Conservation (phyloP, 2,113 vertebrate genomes). For the Gulo gulo region DNA sequence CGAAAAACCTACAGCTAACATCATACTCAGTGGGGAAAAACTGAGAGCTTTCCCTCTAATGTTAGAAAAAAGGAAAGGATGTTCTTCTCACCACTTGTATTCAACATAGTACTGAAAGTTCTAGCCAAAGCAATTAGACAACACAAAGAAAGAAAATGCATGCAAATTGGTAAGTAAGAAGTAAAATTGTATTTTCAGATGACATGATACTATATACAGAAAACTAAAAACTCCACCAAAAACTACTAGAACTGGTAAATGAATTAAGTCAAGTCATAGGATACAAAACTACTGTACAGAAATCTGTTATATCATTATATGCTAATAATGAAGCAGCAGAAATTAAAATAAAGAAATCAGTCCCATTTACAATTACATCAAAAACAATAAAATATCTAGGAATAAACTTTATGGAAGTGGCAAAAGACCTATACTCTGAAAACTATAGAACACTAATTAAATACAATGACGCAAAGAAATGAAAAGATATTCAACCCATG, state of each 20-base stretch:
- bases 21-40: background rate
- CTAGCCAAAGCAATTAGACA: background rate
- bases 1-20: background rate
- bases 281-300: background rate
- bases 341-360: background rate
- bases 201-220: background rate
- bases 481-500: background rate
- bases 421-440: background rate
- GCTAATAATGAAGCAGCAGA: background rate
- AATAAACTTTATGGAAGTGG: background rate
- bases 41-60: background rate
- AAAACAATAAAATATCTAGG: background rate
- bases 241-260: background rate
- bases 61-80: background rate
- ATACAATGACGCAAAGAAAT: background rate
- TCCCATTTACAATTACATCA: background rate
- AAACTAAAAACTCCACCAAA: background rate
- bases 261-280: background rate
- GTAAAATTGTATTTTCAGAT: background rate
- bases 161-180: background rate
- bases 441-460: background rate
- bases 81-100: background rate
- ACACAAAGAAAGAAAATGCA: background rate
- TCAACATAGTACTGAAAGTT: background rate
- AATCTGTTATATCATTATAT: background rate